Base-by-base conservation (phyloP, 2,797 vertebrate genomes). In the Sciurus carolinensis region DNA sequence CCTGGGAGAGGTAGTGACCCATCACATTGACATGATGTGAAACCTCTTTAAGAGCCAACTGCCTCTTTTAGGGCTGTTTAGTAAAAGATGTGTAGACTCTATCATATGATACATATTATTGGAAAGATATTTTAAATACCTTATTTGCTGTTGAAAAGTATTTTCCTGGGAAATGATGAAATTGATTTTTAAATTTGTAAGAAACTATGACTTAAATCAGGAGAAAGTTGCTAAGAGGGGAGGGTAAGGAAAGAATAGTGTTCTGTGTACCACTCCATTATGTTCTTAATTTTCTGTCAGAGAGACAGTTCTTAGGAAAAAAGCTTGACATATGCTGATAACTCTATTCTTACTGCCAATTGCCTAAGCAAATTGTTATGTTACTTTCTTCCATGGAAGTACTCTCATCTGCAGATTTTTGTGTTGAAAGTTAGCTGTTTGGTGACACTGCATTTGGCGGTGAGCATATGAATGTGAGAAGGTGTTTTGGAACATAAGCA, bases 401-500 rank as follows among this genome's bases (percentile, higher is more conserved):
- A 81, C 54, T 66, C 50, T 95, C 22, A 71, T 73, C 89, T 96
- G 62, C 52, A 94, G 91, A 93, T 97, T 94, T 97, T 97, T 47
- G 52, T 87, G n/a, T 89, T 96, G 67, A 71, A 95, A 96, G 96
- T 96, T 94, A 96, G 42, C 87, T 96, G 52, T 94, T 96, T 91
- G 69, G 73, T 96, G 95, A 97, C 92, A 87, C 79, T 93, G 84
- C 84, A 92, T 92, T 95, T 95, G 94, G 80, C 8, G 36, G 82
- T 76, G 89, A 93, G 75, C 33, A 36, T 93, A 83, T 91, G 91
- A 97, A 93, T 96, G 67, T 95, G 91, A 97, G 94, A 95, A 85
- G 93, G 93, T 95, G 87, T 97, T 98, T 96, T 83, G 92, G 95
- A 96, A 95, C 91, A 91, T 97, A 89, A 94, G 94, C 84, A 87